A percentile compares a stretch with the other conserved stretches of the same genome.
These are phyloP conservation scores for Drosophila sordidula DNA, from an alignment of 2,888 invertebrate genomes.

Conservation along the genomic window DNA sequence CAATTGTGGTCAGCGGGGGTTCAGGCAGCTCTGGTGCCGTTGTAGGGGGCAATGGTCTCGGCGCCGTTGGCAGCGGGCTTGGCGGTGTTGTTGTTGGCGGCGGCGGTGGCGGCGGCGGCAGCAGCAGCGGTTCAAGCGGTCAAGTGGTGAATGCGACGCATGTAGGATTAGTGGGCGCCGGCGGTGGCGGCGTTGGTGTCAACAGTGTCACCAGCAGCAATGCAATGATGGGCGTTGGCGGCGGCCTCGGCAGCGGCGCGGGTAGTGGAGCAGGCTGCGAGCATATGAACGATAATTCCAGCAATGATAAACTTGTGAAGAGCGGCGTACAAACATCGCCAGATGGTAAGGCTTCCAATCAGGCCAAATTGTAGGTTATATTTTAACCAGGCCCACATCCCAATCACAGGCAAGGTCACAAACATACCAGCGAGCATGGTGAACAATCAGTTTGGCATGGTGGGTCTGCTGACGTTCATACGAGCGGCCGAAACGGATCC, in stretches of 20 bases:
- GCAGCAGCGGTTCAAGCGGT: conserved; percentile 51
- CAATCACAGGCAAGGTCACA: conserved; percentile 93
- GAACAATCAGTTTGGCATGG: conserved; percentile 99
- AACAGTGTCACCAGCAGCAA: conserved; percentile 72
- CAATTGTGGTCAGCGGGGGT: conserved; percentile 82
- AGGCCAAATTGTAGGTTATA: neutral
- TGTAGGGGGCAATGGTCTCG: conserved; percentile 72
- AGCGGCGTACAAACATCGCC: conserved; percentile 97
- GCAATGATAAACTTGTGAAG: conserved; percentile 87
- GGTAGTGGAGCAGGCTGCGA: conserved; percentile 80
- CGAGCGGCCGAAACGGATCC: conserved; percentile 99
- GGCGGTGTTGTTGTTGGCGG: conserved; percentile 57
- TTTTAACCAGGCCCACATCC: neutral
- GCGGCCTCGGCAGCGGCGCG: conserved; percentile 66
- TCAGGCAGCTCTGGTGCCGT: conserved; percentile 69
- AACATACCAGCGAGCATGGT: conserved; percentile 99
- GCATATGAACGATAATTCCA: conserved; percentile 85
- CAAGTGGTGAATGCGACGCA: conserved; percentile 66
- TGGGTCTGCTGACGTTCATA: conserved; percentile 98
- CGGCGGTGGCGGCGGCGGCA: conserved; percentile 57
- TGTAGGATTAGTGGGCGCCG: conserved; percentile 61
- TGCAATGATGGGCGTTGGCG: conserved; percentile 76
- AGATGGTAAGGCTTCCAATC: conserved; percentile 88
- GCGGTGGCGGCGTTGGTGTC: conserved; percentile 45
- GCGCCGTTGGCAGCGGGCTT: conserved; percentile 72